phyloP scores from a whole-genome alignment of 2,888 invertebrate species.

The Tetranychus truncatus region DNA sequence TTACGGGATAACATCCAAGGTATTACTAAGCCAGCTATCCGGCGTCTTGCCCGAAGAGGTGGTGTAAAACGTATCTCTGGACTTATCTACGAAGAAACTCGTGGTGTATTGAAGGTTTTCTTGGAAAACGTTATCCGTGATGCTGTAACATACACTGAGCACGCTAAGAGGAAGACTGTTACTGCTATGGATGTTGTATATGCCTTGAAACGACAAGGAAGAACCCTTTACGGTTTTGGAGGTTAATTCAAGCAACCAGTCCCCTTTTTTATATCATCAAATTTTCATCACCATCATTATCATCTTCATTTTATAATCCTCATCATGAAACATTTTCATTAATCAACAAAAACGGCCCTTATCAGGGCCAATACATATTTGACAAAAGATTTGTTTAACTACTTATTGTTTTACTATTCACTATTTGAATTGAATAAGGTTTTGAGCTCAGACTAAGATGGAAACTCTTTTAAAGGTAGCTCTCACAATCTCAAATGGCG shows the following conservation, averaged over 20 bases:
- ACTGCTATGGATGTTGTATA: constrained; percentile 74
- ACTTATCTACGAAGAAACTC: constrained; percentile 44
- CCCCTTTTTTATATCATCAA: too few relatives aligned
- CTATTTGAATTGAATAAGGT: too few relatives aligned
- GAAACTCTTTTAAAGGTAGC: too few relatives aligned
- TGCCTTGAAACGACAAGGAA: constrained; percentile 57
- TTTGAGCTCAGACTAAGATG: too few relatives aligned
- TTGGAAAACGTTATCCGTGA: constrained; percentile 62
- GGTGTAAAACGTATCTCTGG: constrained; percentile 32
- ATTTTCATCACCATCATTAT: neutral
- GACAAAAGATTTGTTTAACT: too few relatives aligned
- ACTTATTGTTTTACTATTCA: too few relatives aligned
- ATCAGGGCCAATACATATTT: constrained; percentile 21
- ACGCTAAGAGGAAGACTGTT: constrained; percentile 68
- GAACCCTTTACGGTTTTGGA: constrained; percentile 30
- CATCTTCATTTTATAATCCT: neutral
- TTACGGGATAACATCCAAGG: constrained; percentile 59
- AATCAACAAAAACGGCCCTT: constrained; percentile 16
- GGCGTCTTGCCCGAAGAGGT: constrained; percentile 48
- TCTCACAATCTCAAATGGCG: too few relatives aligned
- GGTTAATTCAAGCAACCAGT: constrained; percentile 13
- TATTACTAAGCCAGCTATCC: constrained; percentile 55
- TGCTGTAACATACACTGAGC: constrained; percentile 64
- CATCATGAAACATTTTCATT: neutral
- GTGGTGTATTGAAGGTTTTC: constrained; percentile 58